Evolutionary conservation across 2,888 invertebrate species (phyloP).

Genomic region (Drosophila hamatofila): DNA sequence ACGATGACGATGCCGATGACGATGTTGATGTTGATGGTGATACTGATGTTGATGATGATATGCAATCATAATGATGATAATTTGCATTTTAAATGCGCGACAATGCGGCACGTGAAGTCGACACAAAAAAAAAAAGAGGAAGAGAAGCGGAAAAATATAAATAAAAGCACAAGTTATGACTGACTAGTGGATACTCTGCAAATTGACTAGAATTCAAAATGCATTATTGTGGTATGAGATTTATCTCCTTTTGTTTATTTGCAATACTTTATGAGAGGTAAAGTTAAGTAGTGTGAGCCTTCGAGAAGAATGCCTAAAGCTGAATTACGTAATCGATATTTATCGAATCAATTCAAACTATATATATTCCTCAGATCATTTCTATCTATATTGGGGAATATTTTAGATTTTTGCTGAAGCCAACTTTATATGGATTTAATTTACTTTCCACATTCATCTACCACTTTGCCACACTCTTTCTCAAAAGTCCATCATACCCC

Average conservation of each 20-base stretch:
- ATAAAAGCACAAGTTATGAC: neutral
- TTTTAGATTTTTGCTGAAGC: neutral
- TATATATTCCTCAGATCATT: neutral
- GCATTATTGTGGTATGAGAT: no score
- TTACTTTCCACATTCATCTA: neutral
- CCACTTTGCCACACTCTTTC: neutral
- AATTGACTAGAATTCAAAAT: neutral
- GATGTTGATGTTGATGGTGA: constrained; percentile 29
- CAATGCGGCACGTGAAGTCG: constrained; percentile 62
- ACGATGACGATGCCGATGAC: constrained; percentile 23
- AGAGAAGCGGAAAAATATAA: constrained; percentile 10
- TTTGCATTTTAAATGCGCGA: constrained; percentile 81
- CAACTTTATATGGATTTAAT: neutral
- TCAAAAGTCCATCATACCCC: neutral
- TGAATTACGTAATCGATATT: no score
- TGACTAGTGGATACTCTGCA: neutral
- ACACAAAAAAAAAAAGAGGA: neutral
- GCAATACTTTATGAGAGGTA: no score
- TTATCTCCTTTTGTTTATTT: no score
- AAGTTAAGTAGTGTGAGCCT: no score
- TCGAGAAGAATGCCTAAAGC: no score
- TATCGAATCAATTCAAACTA: neutral
- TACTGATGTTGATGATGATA: constrained; percentile 51
- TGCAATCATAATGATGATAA: constrained; percentile 79
- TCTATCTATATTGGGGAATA: neutral